Conservation (phyloP, 2,113 vertebrate species). For the Calypte anna region DNA sequence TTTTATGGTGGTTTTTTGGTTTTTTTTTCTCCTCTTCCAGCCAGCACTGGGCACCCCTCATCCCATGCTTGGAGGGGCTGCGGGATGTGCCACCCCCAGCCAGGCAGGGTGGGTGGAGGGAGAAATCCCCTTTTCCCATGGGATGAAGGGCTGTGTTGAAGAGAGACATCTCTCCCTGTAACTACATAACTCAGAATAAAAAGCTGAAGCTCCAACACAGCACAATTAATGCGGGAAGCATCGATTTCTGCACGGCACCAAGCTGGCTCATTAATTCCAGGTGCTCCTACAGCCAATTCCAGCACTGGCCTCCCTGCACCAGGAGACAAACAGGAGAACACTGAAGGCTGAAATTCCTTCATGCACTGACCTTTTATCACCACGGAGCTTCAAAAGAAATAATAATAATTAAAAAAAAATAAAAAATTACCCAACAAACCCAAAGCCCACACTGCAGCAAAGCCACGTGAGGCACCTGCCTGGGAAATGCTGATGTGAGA, state of each 20-base stretch:
- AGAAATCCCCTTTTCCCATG: background rate
- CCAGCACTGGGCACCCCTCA: accelerated
- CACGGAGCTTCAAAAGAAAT: background rate
- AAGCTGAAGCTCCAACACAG: conserved; percentile 45
- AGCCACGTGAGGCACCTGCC: accelerated
- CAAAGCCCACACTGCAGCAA: accelerated
- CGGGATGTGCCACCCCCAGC: accelerated
- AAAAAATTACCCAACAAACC: background rate
- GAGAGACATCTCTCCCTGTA: conserved; percentile 67
- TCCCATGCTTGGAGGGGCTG: accelerated
- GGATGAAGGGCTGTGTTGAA: background rate
- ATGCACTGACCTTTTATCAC: background rate
- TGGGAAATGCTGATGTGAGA: background rate
- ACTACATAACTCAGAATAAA: conserved; percentile 77
- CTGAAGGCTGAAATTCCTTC: conserved; percentile 60
- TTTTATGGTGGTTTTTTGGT: background rate
- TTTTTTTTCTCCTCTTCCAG: background rate
- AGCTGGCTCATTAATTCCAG: conserved; percentile 82
- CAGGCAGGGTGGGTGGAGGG: accelerated
- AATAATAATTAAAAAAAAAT: no score
- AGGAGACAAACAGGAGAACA: conserved; percentile 30
- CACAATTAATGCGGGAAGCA: conserved; percentile 77
- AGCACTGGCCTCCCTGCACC: conserved; percentile 21
- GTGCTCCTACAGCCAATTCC: conserved; percentile 69
- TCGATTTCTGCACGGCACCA: conserved; percentile 76